Evolutionary conservation across 2,888 invertebrate species (phyloP).

Genomic region (Perithous albicinctus): DNA sequence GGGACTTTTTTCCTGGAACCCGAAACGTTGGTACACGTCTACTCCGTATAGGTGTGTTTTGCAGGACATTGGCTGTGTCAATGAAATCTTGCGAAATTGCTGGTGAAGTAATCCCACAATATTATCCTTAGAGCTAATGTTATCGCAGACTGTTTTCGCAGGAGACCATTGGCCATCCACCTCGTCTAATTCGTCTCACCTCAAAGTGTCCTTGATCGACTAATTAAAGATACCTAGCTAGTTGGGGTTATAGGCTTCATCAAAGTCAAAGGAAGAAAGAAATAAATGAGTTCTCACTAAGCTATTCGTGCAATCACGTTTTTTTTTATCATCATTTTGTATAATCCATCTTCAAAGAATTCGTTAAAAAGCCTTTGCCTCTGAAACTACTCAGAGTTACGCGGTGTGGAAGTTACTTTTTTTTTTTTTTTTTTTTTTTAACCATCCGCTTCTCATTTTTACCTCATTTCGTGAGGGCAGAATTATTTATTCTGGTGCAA

Average conservation of each 20-base stretch:
- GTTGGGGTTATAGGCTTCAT: background rate
- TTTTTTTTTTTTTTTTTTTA: too few relatives aligned
- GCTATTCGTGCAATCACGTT: background rate
- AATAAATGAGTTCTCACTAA: background rate
- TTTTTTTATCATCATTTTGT: background rate
- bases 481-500: too few relatives aligned
- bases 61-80: background rate
- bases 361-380: background rate
- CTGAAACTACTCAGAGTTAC: background rate
- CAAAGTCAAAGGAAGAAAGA: constrained; percentile 19
- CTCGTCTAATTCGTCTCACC: background rate
- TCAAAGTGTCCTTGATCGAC: constrained; percentile 35
- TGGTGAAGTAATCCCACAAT: background rate
- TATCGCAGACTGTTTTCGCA: constrained; percentile 40
- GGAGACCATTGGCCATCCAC: constrained; percentile 17
- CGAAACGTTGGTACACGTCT: background rate
- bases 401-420: background rate
- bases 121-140: background rate
- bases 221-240: constrained; percentile 8
- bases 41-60: background rate
- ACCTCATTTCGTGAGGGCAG: background rate
- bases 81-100: background rate
- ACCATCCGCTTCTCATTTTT: background rate
- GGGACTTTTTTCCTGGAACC: too few relatives aligned
- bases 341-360: background rate